phyloP scores from a whole-genome alignment of 1,140 invertebrate genomes.

The Diachasma alloeum region DNA sequence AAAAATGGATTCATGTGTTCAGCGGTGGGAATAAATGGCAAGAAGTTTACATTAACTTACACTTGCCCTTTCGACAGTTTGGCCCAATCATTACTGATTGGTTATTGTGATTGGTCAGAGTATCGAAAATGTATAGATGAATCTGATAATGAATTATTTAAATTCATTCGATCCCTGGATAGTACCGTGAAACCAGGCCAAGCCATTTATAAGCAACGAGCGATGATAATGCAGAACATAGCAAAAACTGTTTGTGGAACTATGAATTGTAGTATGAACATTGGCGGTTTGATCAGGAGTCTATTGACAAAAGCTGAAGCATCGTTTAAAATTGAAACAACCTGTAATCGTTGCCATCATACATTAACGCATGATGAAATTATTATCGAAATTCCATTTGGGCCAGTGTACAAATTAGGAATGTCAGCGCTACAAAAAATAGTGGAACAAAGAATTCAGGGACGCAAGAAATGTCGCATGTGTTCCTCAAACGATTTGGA shows the following conservation, averaged over 20 bases:
- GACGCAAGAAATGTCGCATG: neutral
- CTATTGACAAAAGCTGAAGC: too few species aligned
- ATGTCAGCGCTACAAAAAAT: neutral
- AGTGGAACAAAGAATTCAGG: neutral
- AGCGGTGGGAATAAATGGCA: constrained; percentile 4
- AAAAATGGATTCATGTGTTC: neutral
- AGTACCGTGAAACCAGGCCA: neutral
- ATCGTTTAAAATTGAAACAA: too few species aligned
- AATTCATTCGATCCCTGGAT: neutral
- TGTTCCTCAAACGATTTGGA: neutral
- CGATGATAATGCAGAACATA: neutral
- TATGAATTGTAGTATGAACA: neutral
- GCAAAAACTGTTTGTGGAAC: neutral
- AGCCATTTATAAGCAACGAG: neutral
- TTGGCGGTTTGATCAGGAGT: neutral
- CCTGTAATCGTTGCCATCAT: too few species aligned
- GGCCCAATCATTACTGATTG: neutral
- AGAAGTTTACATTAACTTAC: neutral
- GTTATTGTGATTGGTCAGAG: neutral
- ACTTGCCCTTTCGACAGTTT: neutral
- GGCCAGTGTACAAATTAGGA: neutral
- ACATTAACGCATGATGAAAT: neutral
- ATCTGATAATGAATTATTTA: neutral
- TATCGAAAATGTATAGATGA: neutral
- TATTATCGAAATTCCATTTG: neutral